Evolutionary conservation across 1,140 invertebrate species (phyloP), one percentile per base, ranked within the genome.

Genomic region (Drosophila pandora): DNA sequence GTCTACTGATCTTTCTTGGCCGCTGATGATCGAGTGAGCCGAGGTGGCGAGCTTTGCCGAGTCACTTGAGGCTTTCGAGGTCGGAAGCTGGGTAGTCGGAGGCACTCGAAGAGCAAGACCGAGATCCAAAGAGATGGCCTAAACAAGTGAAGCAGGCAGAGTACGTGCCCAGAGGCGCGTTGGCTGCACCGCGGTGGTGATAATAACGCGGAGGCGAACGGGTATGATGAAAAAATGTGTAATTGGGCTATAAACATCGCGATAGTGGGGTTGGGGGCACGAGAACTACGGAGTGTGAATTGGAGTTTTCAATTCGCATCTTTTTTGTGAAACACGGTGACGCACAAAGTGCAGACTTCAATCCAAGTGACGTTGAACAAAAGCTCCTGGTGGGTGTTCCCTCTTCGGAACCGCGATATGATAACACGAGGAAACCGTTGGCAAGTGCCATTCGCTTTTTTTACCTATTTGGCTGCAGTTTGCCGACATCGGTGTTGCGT

Each of bases 111-210:
- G 61, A 70, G 70, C 72, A 55, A 17, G 22, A 56, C 32, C 57
- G 13, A 73, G 45, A 58, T 41, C 23, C 50, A 41, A 60, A 80
- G 64, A 84, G 81, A 79, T 82, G 70, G 58, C 13, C 52, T 34
- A 69, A 73, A 43, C 4, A 52, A 57, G 25, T 37, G 58, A 39
- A 54, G 55, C 12, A 57, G 62, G 72, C 34, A 78, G 78, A 70
- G 79, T 88, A 88, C 83, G 83, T 88, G 83, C 83, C 67, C 39
- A 58, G 59, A 65, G 71, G 61, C 60, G 72, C 83, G 83, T 88
- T 64, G 43, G 37, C 50, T 67, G 62, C 76, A 79, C 52, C 41
- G 25, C 63, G 9, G 55, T 41, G 41, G 60, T 68, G 81, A 82
- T 87, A 75, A 79, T 68, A 76, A 56, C 34, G 6, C 13, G 49